phyloP scores from a whole-genome alignment of 2,888 invertebrate genomes.

The Panorpa germanica region DNA sequence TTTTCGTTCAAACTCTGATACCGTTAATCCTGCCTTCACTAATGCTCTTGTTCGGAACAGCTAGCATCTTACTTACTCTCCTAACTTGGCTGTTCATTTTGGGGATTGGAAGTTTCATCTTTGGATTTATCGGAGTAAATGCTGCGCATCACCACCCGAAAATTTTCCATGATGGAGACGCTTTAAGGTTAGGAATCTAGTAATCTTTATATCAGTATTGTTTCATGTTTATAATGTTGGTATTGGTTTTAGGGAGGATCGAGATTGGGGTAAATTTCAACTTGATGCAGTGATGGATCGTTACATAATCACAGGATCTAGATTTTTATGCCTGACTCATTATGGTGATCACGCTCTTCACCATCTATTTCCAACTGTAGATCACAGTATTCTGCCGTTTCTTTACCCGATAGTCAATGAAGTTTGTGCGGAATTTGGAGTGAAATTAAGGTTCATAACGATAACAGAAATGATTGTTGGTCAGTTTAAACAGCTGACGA shows the following conservation, averaged over 20 bases:
- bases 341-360: conserved; percentile 66
- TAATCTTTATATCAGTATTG: too few relatives aligned
- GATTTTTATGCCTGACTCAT: conserved; percentile 45
- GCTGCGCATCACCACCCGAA: conserved; percentile 67
- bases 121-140: conserved; percentile 43
- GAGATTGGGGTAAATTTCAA: conserved; percentile 65
- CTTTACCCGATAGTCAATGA: conserved; percentile 34
- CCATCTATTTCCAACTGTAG: conserved; percentile 64
- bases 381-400: conserved; percentile 49
- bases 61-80: conserved; percentile 15
- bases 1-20: conserved; percentile 24
- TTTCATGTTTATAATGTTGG: not conserved
- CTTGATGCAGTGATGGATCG: conserved; percentile 56
- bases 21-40: conserved; percentile 23
- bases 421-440: conserved; percentile 22
- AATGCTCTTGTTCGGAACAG: conserved; percentile 23
- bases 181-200: conserved; percentile 39
- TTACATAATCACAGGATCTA: conserved; percentile 40
- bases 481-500: conserved; percentile 31
- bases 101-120: conserved; percentile 34
- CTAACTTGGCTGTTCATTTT: conserved; percentile 33
- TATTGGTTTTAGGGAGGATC: conserved; percentile 16
- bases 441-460: conserved; percentile 23
- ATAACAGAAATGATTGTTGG: conserved; percentile 39
- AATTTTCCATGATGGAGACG: conserved; percentile 62